Conservation (phyloP, 2,797 vertebrate species). For the Myripristis jacobus region DNA sequence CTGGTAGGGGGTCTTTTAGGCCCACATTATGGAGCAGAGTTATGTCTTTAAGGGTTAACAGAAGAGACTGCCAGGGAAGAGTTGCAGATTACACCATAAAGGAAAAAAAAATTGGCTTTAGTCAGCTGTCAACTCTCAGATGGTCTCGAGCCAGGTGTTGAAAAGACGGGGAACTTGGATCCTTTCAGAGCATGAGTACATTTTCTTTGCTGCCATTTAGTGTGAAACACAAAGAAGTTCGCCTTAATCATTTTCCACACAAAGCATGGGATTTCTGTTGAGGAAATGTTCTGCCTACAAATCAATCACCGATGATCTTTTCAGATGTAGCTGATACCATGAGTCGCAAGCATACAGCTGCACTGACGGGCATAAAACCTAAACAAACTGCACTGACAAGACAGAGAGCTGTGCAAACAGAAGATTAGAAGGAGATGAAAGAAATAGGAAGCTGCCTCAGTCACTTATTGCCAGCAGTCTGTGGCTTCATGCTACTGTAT, state of each 20-base stretch:
- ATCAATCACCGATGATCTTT: conserved; percentile 78
- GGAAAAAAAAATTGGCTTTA: conserved; percentile 1
- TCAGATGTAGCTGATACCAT: conserved; percentile 69
- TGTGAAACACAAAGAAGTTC: conserved; percentile 36
- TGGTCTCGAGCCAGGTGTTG: conserved; percentile 24
- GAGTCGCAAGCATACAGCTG: conserved; percentile 67
- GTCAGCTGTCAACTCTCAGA: neutral
- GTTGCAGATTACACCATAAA: neutral
- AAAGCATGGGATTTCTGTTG: conserved; percentile 50
- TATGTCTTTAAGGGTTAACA: too few relatives aligned
- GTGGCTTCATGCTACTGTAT: conserved; percentile 52
- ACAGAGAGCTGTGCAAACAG: conserved; percentile 84
- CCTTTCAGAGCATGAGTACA: conserved; percentile 18
- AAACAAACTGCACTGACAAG: conserved; percentile 85
- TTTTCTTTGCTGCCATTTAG: conserved; percentile 51
- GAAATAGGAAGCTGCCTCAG: conserved; percentile 69
- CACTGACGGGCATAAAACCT: conserved; percentile 76
- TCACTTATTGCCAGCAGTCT: conserved; percentile 57
- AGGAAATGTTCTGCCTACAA: conserved; percentile 65
- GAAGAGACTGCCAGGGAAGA: neutral
- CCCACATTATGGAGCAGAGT: too few relatives aligned
- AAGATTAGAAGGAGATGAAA: conserved; percentile 85
- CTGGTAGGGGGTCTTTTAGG: too few relatives aligned
- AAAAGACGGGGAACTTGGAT: conserved; percentile 40
- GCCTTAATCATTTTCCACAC: conserved; percentile 72